phyloP scores from a whole-genome alignment of 2,113 vertebrate species.

The Ivindomyrus marchei region DNA sequence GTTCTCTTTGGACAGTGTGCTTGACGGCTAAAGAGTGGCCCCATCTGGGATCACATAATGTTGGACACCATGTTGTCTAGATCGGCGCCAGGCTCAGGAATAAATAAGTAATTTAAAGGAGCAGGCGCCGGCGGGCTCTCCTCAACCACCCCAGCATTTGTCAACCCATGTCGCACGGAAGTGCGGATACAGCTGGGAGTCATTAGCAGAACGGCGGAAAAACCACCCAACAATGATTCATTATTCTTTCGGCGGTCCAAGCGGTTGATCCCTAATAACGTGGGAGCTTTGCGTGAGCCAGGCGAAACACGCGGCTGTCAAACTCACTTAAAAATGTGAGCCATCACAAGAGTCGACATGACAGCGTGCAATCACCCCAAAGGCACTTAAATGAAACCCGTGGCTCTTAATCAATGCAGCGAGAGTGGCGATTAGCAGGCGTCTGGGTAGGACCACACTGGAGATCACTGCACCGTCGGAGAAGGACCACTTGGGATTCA shows the following conservation, averaged over 20 bases:
- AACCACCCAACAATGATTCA: constrained; percentile 16
- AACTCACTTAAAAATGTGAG: constrained; percentile 15
- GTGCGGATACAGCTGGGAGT: constrained; percentile 22
- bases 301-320: constrained; percentile 7
- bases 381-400: constrained; percentile 6
- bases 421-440: background rate
- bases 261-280: constrained; percentile 12
- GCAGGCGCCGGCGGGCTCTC: background rate
- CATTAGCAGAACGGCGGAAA: constrained; percentile 16
- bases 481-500: background rate
- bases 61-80: background rate
- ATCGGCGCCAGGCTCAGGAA: background rate
- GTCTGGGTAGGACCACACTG: background rate
- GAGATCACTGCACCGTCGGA: background rate
- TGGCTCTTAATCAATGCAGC: background rate
- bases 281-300: background rate
- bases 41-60: constrained; percentile 4
- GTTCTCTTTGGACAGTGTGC: background rate
- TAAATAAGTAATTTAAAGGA: background rate
- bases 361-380: constrained; percentile 5
- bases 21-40: background rate
- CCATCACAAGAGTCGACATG: background rate
- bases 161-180: background rate
- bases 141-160: constrained; percentile 9
- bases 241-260: constrained; percentile 15